Evolutionary conservation across 53 echinoderm and acorn worm species (phyloP).

Genomic region (Temnopleurus reevesii): DNA sequence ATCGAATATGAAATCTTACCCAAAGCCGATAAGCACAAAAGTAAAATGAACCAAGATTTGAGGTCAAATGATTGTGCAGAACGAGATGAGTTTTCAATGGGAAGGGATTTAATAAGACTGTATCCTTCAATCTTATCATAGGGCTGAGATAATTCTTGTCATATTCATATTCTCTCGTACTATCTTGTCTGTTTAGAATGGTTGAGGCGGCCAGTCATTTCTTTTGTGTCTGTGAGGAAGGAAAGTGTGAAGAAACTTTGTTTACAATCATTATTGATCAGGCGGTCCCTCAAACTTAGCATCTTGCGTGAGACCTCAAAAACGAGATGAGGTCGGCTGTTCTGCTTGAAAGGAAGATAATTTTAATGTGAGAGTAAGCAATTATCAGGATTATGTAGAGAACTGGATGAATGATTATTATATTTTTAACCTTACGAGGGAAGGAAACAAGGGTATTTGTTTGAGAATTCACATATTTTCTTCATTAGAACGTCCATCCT

Average conservation of each 20-base stretch:
- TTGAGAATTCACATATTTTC: neutral
- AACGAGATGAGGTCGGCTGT: neutral
- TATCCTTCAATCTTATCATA: slow-evolving; percentile 30
- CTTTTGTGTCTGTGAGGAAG: slow-evolving; percentile 29
- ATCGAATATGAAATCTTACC: too few species aligned
- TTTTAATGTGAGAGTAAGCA: neutral
- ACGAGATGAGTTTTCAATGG: too few species aligned
- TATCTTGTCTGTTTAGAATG: neutral
- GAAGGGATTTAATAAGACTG: neutral
- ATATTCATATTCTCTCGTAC: neutral
- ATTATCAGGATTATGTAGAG: neutral
- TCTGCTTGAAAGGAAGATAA: neutral
- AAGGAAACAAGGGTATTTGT: neutral
- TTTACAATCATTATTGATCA: neutral
- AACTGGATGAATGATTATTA: neutral
- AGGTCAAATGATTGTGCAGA: too few species aligned
- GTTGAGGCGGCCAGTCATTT: neutral
- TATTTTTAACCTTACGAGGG: neutral
- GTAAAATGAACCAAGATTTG: too few species aligned
- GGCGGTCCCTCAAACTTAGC: neutral
- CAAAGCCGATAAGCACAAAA: too few species aligned
- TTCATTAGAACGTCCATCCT: neutral
- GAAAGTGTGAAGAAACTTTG: neutral
- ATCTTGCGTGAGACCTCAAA: slow-evolving; percentile 21
- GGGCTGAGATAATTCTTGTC: slow-evolving; percentile 13